phyloP scores from a whole-genome alignment of 2,797 vertebrate species.

The Gila robusta region DNA sequence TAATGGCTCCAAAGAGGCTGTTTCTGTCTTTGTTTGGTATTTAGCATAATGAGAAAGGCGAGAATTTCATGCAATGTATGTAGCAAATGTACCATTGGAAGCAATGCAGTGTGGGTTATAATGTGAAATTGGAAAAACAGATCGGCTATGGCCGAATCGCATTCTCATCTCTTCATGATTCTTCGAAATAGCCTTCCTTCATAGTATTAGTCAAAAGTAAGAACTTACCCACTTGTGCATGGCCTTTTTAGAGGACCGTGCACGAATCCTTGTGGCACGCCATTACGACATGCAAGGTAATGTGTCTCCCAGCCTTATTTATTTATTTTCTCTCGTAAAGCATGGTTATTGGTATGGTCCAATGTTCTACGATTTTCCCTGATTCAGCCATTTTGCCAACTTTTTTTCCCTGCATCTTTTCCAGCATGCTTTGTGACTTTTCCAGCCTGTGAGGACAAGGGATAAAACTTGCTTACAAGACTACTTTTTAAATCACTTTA shows the following conservation, averaged over 20 bases:
- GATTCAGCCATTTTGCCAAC: conserved; percentile 73
- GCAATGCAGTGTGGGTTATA: conserved; percentile 31
- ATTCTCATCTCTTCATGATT: conserved; percentile 15
- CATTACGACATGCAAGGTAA: not conserved
- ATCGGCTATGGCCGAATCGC: not conserved
- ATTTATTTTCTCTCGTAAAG: conserved; percentile 46
- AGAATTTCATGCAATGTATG: conserved; percentile 36
- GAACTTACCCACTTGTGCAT: conserved; percentile 12
- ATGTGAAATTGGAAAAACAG: conserved; percentile 7
- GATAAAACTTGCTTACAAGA: conserved; percentile 79
- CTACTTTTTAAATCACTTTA: conserved; percentile 82
- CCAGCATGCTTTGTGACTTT: conserved; percentile 73
- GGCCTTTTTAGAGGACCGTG: conserved; percentile 9
- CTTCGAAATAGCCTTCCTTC: conserved; percentile 10
- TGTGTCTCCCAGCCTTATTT: conserved; percentile 11
- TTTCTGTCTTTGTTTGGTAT: conserved; percentile 73
- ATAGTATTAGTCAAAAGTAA: conserved; percentile 22
- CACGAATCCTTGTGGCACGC: not conserved
- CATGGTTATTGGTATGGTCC: conserved; percentile 43
- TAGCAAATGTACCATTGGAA: conserved; percentile 46
- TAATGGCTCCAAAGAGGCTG: conserved; percentile 67
- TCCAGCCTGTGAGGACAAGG: conserved; percentile 69
- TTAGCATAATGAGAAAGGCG: conserved; percentile 51
- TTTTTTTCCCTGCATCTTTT: conserved; percentile 66
- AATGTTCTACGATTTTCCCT: conserved; percentile 61